Conservation (phyloP, 2,888 invertebrate species). For the Sphecodes monilicornis region DNA sequence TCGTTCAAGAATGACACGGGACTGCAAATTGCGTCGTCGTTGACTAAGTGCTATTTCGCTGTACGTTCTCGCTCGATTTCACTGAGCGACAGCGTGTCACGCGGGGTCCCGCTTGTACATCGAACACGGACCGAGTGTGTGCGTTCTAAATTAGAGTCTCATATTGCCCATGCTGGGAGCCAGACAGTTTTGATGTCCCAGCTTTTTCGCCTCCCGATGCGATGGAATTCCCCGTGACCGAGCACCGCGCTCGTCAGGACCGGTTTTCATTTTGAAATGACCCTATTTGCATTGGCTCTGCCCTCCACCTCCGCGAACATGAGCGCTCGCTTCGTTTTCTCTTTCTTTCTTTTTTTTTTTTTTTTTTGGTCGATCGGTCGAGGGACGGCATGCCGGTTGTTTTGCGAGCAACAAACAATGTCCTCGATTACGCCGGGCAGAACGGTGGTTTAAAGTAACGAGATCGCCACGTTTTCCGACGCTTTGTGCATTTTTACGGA, state of each 20-base stretch:
- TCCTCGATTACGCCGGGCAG: conserved; percentile 60
- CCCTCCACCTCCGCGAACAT: neutral
- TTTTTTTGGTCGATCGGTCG: neutral
- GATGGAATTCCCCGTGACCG: conserved; percentile 16
- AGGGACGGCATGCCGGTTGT: conserved; percentile 41
- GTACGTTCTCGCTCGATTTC: conserved; percentile 35
- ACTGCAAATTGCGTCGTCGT: conserved; percentile 20
- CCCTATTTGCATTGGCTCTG: conserved; percentile 48
- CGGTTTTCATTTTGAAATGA: conserved; percentile 67
- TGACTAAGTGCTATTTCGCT: conserved; percentile 22
- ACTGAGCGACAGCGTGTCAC: conserved; percentile 7
- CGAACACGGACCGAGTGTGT: conserved; percentile 23
- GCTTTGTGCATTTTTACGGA: conserved; percentile 71
- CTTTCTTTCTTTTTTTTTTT: neutral
- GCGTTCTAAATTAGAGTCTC: conserved; percentile 59
- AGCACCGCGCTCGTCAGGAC: conserved; percentile 24
- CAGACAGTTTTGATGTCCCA: conserved; percentile 41
- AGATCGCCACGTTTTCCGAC: conserved; percentile 59
- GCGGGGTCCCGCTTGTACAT: neutral
- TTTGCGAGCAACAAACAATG: conserved; percentile 60
- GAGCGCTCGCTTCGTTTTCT: conserved; percentile 34
- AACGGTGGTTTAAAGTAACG: conserved; percentile 65
- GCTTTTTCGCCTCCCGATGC: conserved; percentile 33
- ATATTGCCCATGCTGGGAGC: conserved; percentile 43
- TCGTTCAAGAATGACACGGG: conserved; percentile 20